Evolutionary conservation across 2,113 vertebrate genomes (phyloP).

Genomic region (Paramisgurnus dabryanus): DNA sequence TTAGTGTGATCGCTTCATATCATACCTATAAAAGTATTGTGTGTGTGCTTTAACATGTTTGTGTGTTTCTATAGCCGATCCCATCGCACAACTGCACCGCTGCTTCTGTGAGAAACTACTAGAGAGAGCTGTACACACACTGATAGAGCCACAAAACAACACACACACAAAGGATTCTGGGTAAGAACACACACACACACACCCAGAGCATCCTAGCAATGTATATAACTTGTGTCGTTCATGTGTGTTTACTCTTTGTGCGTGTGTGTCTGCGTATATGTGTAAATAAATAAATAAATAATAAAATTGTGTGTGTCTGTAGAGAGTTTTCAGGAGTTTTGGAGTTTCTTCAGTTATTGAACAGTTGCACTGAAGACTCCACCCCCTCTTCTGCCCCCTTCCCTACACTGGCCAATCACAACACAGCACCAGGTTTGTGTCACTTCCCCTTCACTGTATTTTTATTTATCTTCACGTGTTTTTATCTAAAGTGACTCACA

Average conservation of each 20-base stretch:
- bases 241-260: too few relatives aligned
- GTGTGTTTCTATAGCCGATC: slow-evolving; percentile 79
- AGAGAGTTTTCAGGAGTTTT: slow-evolving; percentile 89
- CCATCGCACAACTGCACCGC: slow-evolving; percentile 92
- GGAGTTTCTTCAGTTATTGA: slow-evolving; percentile 90
- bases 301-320: slow-evolving; percentile 47
- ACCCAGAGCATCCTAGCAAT: not conserved
- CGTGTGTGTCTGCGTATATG: too few relatives aligned
- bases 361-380: slow-evolving; percentile 85
- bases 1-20: too few relatives aligned
- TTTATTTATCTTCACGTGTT: not conserved
- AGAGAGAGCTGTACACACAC: slow-evolving; percentile 86
- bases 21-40: too few relatives aligned
- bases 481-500: too few relatives aligned
- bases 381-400: slow-evolving; percentile 66
- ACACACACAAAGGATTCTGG: slow-evolving; percentile 62
- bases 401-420: slow-evolving; percentile 70
- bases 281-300: too few relatives aligned
- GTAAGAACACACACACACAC: slow-evolving; percentile 48
- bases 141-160: slow-evolving; percentile 86
- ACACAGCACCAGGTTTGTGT: slow-evolving; percentile 64
- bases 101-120: slow-evolving; percentile 93
- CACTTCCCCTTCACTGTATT: not conserved
- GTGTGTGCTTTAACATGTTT: slow-evolving; percentile 16
- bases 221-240: too few relatives aligned